Evolutionary conservation across 37 sponge, comb jelly and placozoan genomes (phyloP).

Genomic region (Amphimedon queenslandica): DNA sequence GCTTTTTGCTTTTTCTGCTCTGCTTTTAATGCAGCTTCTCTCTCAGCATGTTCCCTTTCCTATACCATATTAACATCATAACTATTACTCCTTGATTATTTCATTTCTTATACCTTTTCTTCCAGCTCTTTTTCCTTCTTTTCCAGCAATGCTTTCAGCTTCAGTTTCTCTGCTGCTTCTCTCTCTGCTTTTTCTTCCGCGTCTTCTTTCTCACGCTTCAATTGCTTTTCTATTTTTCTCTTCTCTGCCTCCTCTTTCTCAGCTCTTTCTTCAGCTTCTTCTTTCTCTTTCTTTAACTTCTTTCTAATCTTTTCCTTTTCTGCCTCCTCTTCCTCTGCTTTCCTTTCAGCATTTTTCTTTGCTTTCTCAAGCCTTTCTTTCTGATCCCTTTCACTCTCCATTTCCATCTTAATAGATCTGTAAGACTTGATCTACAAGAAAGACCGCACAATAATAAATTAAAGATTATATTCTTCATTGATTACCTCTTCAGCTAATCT

Average conservation of each 20-base stretch:
- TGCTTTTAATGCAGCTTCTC: conserved; percentile 1
- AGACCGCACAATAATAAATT: not conserved
- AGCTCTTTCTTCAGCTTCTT: conserved; percentile 10
- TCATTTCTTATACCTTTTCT: not conserved
- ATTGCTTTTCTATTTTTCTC: conserved; percentile 2
- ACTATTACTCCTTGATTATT: not conserved
- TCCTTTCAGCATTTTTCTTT: not conserved
- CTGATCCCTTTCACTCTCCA: conserved; percentile 10
- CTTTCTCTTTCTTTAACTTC: not conserved
- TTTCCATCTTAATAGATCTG: not conserved
- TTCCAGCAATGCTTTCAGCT: conserved; percentile 14
- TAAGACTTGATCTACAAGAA: not conserved
- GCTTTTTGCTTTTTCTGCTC: conserved; percentile 46
- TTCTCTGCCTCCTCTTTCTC: conserved; percentile 7
- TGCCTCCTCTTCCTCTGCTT: conserved; percentile 7
- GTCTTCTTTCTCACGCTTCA: not conserved
- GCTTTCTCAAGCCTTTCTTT: conserved; percentile 1
- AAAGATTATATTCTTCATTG: no score
- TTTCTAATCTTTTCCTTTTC: not conserved
- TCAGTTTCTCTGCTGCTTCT: conserved; percentile 5
- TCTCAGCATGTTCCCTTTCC: conserved; percentile 1
- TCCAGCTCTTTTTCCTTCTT: not conserved
- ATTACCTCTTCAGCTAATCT: conserved; percentile 55
- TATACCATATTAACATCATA: not conserved
- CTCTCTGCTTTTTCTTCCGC: not conserved